These are phyloP conservation scores for Semotilus atromaculatus DNA, from an alignment of 2,797 vertebrate species.

Conservation along the genomic window DNA sequence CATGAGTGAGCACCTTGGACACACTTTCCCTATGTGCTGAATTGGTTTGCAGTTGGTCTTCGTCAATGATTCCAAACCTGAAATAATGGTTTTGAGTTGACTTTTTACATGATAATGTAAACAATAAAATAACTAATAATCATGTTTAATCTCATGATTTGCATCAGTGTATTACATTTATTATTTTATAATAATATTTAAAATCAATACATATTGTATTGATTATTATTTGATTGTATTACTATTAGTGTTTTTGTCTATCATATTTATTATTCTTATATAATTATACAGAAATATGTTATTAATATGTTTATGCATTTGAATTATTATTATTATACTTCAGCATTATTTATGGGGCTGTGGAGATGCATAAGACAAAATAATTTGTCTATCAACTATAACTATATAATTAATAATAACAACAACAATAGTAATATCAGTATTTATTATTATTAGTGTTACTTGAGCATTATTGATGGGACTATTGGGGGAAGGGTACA, in stretches of 20 bases:
- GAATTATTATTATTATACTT: background rate
- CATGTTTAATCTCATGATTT: background rate
- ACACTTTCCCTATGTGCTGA: background rate
- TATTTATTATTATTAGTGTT: background rate
- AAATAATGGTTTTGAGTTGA: background rate
- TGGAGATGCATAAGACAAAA: background rate
- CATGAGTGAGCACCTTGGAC: background rate
- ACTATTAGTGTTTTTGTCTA: background rate
- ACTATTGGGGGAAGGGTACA: background rate
- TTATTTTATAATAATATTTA: too few relatives aligned
- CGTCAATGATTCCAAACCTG: background rate
- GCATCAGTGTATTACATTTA: background rate
- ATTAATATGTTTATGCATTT: background rate
- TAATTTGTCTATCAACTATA: background rate
- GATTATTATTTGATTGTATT: background rate
- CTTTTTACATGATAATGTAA: background rate
- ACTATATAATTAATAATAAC: background rate
- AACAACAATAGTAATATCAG: background rate
- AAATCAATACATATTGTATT: background rate
- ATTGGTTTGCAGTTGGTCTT: background rate
- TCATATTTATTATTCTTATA: background rate
- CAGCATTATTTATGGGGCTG: background rate
- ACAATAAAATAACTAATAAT: background rate
- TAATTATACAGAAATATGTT: background rate
- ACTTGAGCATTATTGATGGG: background rate